phyloP scores from a whole-genome alignment of 2,113 vertebrate species.

The Otus sunia region DNA sequence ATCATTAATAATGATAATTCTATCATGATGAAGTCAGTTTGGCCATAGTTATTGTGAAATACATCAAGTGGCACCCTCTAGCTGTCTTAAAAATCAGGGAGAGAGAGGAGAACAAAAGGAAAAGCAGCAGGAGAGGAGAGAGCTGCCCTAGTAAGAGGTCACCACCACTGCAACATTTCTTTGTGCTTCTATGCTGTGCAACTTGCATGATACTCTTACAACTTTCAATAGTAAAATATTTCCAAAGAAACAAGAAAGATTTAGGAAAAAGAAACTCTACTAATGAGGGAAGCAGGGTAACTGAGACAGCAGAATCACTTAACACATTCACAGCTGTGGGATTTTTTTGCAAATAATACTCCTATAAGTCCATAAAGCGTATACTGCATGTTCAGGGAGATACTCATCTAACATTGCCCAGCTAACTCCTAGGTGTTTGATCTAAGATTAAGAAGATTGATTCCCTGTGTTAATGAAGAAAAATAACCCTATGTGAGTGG shows the following conservation, averaged over 20 bases:
- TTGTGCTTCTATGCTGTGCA: background rate
- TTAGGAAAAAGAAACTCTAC: background rate
- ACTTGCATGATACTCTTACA: background rate
- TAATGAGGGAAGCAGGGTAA: background rate
- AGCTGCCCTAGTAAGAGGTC: background rate
- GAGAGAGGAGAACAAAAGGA: background rate
- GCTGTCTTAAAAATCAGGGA: background rate
- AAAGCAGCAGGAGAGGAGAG: background rate
- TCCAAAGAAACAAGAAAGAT: background rate
- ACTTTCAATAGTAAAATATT: background rate
- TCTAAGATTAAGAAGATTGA: background rate
- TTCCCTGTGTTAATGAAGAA: background rate
- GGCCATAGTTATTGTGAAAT: background rate
- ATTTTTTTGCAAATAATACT: background rate
- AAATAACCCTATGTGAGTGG: background rate
- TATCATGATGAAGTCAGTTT: background rate
- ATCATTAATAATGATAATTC: background rate
- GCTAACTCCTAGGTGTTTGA: background rate
- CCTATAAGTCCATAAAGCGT: background rate
- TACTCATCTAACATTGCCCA: background rate
- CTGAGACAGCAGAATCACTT: background rate
- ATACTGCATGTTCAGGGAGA: background rate
- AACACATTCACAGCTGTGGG: background rate
- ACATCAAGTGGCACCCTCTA: background rate
- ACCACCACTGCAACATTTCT: background rate